phyloP scores from a whole-genome alignment of 2,888 invertebrate genomes.

The Monochamus alternatus region DNA sequence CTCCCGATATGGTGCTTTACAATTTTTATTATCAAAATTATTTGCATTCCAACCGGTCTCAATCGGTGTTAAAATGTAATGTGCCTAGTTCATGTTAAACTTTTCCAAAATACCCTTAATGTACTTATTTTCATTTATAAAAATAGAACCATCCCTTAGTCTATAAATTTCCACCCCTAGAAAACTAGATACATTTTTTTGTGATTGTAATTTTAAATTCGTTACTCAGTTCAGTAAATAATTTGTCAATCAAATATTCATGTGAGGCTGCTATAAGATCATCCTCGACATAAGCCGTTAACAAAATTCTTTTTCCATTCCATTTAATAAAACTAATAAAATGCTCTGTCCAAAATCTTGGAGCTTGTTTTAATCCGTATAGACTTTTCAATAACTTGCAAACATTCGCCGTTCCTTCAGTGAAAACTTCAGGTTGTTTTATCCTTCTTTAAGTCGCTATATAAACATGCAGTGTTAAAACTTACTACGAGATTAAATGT shows the following conservation, averaged over 20 bases:
- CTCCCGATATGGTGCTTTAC: neutral
- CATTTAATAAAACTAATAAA: too few species aligned
- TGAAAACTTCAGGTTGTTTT: too few species aligned
- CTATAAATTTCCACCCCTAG: neutral
- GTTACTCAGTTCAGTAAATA: neutral
- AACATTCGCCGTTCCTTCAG: too few species aligned
- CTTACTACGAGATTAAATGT: constrained; percentile 5
- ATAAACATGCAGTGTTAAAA: neutral
- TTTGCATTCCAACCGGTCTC: neutral
- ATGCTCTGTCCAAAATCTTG: constrained; percentile 22
- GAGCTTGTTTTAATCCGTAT: neutral
- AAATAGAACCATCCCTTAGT: neutral
- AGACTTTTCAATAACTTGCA: neutral
- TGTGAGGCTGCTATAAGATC: neutral
- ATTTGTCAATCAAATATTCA: constrained; percentile 5
- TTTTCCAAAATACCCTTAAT: neutral
- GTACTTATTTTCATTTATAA: neutral
- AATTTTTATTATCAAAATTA: neutral
- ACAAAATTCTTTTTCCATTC: too few species aligned
- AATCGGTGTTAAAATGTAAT: neutral
- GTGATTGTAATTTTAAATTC: constrained; percentile 7
- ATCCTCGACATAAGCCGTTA: too few species aligned
- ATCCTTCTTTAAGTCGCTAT: too few species aligned
- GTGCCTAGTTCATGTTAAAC: neutral
- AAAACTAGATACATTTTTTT: neutral